Base-by-base conservation (phyloP, 2,888 invertebrate genomes). In the Bruchidius siliquastri region DNA sequence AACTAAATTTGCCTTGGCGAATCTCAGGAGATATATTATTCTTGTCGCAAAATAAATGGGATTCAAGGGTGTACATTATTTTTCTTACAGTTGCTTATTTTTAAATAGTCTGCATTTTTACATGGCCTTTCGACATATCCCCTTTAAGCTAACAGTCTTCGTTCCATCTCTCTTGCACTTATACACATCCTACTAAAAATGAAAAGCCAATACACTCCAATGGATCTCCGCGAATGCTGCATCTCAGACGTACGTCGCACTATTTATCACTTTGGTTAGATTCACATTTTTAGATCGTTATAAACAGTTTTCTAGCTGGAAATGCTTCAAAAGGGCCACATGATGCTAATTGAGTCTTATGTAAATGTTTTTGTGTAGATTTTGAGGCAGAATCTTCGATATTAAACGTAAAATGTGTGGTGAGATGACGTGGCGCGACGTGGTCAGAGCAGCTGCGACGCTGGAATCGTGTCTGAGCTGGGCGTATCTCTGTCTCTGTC, bases 141-240 rank as follows among this genome's bases (percentile, higher is more conserved):
- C 79, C 84, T 85, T 85, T 85, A 85, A 85, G 80, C 82, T 84
- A 85, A 85, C 84, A 85, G 85, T 84, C 82, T 77, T 80, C 79
- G 75, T 69, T 73, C 79, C 76, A 70, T 84, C 84, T 68, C 68
- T 21, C 68, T 68, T 22, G 4, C 21, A 26, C 71, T 71, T 67
- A 22, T 67, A 21, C 26, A 20, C 81, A 77, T 84, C 80, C 67
- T 69, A 73, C 83, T 77, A 79, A 81, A 82, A 81, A 82, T 78
- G 81, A 81, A 81, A 81, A 80, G 78, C 80, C 77, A 81, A 80
- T 79, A 80, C 78, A 76, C 75, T 78, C 76, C 77, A 79, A 79
- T 80, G 81, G 79, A 80, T 78, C 75, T 75, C 76, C 68, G 71
- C 74, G 67, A 70, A 74, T 69, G 74, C 74, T 72, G 76, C 72